Evolutionary conservation across 2,888 invertebrate genomes (phyloP).

Genomic region (Lithophane ornitopus): DNA sequence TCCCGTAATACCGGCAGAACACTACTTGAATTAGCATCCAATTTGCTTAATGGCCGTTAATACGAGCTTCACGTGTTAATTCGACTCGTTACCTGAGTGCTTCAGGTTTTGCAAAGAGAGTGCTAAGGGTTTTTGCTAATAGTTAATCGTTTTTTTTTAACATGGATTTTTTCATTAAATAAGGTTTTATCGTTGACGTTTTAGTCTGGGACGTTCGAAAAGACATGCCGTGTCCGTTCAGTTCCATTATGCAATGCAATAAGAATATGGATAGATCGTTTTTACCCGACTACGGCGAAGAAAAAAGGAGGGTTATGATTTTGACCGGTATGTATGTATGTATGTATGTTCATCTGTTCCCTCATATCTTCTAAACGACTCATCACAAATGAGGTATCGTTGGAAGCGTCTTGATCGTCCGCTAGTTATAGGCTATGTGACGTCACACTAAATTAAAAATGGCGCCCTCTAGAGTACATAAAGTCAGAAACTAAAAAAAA

Average conservation of each 20-base stretch:
- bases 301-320: no score
- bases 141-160: slow-evolving; percentile 35
- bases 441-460: no score
- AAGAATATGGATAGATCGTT: neutral
- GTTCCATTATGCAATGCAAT: neutral
- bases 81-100: slow-evolving; percentile 70
- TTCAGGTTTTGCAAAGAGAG: slow-evolving; percentile 52
- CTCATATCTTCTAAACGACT: no score
- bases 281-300: no score
- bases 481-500: no score
- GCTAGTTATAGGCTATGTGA: no score
- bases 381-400: no score
- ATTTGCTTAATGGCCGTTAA: slow-evolving; percentile 78
- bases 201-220: no score
- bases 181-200: neutral
- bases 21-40: slow-evolving; percentile 78
- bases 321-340: no score
- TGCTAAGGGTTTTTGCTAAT: slow-evolving; percentile 35
- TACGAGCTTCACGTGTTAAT: slow-evolving; percentile 74
- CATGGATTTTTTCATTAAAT: neutral
- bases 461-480: no score
- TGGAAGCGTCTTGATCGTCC: no score
- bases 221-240: neutral
- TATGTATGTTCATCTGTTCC: no score
- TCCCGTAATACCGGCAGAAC: slow-evolving; percentile 61